phyloP scores from a whole-genome alignment of 1,140 invertebrate genomes.

The Pristionchus pacificus region DNA sequence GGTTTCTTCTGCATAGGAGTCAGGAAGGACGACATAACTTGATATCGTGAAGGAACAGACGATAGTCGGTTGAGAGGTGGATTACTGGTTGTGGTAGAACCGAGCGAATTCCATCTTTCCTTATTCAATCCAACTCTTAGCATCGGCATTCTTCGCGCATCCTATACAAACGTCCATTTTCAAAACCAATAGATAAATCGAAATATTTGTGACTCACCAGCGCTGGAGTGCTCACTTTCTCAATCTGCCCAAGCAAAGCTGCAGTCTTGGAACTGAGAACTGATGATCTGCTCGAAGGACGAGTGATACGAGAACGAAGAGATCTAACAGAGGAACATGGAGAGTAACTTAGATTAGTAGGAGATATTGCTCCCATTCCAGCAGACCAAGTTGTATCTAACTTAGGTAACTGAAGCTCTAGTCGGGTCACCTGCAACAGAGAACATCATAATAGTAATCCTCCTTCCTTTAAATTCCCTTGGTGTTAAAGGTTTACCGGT shows the following conservation, averaged over 20 bases:
- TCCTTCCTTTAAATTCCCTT: constrained; percentile 9
- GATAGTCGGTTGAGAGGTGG: background rate
- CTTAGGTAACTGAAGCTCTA: background rate
- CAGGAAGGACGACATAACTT: constrained; percentile 7
- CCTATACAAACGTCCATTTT: background rate
- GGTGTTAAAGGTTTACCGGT: background rate
- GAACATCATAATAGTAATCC: background rate
- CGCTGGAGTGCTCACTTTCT: constrained; percentile 21
- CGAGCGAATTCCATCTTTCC: constrained; percentile 2
- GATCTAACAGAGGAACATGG: constrained; percentile 13
- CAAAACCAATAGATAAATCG: background rate
- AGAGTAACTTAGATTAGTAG: constrained; percentile 3
- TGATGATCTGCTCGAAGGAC: constrained; percentile 15
- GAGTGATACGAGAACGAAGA: constrained; percentile 12
- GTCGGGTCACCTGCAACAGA: background rate
- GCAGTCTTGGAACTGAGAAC: constrained; percentile 11
- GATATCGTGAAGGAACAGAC: constrained; percentile 16
- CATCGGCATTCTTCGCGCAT: constrained; percentile 20
- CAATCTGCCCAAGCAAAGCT: constrained; percentile 15
- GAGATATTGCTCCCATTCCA: background rate
- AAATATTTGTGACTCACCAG: background rate
- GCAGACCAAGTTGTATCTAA: constrained; percentile 13
- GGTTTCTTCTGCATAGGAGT: constrained; percentile 15
- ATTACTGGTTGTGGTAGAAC: background rate
- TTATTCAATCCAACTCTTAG: background rate